phyloP scores from a whole-genome alignment of 2,113 vertebrate genomes.

The Lamprologus callipterus region DNA sequence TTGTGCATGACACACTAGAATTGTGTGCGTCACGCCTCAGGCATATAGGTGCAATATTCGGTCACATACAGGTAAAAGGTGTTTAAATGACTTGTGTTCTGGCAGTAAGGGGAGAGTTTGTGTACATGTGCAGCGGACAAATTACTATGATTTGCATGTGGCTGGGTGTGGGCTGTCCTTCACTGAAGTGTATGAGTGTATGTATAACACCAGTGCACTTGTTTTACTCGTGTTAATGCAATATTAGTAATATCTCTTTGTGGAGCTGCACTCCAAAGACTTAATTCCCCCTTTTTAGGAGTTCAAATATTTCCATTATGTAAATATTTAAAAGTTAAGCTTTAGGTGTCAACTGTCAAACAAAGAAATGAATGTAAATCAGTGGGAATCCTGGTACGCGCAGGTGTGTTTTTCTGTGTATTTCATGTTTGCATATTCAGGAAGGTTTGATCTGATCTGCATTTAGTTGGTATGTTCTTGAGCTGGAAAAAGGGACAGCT shows the following conservation, averaged over 20 bases:
- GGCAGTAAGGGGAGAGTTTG: background rate
- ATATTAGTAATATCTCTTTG: background rate
- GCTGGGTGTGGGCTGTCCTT: background rate
- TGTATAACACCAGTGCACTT: background rate
- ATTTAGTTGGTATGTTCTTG: background rate
- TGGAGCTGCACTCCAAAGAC: background rate
- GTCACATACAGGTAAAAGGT: background rate
- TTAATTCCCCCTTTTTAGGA: background rate
- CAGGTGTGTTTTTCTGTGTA: background rate
- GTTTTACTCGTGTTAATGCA: background rate
- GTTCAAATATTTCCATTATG: background rate
- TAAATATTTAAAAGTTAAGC: background rate
- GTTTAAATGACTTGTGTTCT: background rate
- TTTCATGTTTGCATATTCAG: background rate
- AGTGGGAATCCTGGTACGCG: background rate
- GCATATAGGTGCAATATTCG: background rate
- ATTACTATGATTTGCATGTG: constrained; percentile 22
- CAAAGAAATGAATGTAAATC: background rate
- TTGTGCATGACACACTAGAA: background rate
- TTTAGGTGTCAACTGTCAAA: background rate
- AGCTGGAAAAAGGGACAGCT: background rate
- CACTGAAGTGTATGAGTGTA: background rate
- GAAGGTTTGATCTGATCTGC: background rate
- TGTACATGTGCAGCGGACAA: background rate
- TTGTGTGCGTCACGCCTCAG: background rate